Evolutionary conservation across 2,888 invertebrate species (phyloP).

Genomic region (Lasius platythorax): DNA sequence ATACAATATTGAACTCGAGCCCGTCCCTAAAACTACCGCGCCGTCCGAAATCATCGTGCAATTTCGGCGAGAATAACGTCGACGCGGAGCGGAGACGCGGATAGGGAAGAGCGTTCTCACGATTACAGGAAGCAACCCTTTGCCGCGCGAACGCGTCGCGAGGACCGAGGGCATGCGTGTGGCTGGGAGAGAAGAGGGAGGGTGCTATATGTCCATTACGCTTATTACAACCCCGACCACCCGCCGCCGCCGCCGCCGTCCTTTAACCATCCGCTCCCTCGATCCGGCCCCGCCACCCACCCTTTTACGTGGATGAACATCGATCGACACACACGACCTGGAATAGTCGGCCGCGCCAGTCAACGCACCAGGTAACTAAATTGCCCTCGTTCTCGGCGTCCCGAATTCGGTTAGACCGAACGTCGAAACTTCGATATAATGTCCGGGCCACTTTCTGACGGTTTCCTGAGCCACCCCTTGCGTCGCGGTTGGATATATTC

Average conservation of each 20-base stretch:
- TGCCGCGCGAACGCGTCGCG: constrained; percentile 74
- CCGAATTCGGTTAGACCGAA: constrained; percentile 56
- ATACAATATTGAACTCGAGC: too few species aligned
- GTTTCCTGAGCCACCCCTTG: neutral
- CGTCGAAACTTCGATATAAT: constrained; percentile 55
- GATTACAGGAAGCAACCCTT: constrained; percentile 76
- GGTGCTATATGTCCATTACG: constrained; percentile 86
- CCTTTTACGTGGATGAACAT: constrained; percentile 83
- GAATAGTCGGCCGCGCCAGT: constrained; percentile 67
- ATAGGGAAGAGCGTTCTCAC: constrained; percentile 68
- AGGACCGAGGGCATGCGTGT: constrained; percentile 79
- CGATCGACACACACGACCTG: constrained; percentile 83
- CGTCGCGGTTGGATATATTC: neutral
- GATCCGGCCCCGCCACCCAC: constrained; percentile 78
- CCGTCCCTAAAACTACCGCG: neutral
- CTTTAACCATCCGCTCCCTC: constrained; percentile 76
- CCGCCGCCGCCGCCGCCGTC: constrained; percentile 65
- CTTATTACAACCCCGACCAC: constrained; percentile 86
- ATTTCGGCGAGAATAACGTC: constrained; percentile 60
- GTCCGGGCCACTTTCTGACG: constrained; percentile 49
- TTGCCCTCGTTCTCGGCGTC: constrained; percentile 69
- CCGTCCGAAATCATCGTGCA: neutral
- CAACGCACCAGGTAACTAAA: constrained; percentile 76
- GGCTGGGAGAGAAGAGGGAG: constrained; percentile 72
- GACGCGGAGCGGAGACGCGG: constrained; percentile 16